phyloP scores from a whole-genome alignment of 2,888 invertebrate species.

The Tetragnatha montana region DNA sequence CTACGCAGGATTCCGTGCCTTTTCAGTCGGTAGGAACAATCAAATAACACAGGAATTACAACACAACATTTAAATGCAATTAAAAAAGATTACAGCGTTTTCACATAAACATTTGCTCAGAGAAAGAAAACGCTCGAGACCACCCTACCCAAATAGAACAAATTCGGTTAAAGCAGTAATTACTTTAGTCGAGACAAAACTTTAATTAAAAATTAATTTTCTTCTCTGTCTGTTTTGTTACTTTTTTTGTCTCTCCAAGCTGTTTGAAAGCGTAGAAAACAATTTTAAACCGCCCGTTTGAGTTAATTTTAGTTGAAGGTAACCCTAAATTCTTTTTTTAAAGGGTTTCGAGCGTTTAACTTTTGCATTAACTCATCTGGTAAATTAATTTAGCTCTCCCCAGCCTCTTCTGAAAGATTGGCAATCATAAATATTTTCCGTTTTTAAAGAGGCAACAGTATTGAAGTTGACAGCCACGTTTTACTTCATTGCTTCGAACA shows the following conservation, averaged over 20 bases:
- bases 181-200: not conserved
- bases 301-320: not conserved
- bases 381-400: not conserved
- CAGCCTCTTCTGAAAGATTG: not conserved
- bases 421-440: not conserved
- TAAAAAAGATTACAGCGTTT: not conserved
- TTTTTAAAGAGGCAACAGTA: not conserved
- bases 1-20: not conserved
- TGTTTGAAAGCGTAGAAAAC: not conserved
- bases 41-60: not conserved
- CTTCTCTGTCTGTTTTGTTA: not conserved
- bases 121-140: not conserved
- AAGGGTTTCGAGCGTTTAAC: not conserved
- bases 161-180: not conserved
- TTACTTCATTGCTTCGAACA: not conserved
- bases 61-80: not conserved
- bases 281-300: not conserved
- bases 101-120: not conserved
- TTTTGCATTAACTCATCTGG: not conserved
- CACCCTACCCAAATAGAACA: not conserved
- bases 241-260: not conserved
- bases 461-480: no score
- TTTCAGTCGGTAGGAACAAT: not conserved
- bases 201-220: constrained; percentile 1
- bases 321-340: not conserved